Evolutionary conservation across 2,113 vertebrate species (phyloP).

Genomic region (Loxodonta africana): DNA sequence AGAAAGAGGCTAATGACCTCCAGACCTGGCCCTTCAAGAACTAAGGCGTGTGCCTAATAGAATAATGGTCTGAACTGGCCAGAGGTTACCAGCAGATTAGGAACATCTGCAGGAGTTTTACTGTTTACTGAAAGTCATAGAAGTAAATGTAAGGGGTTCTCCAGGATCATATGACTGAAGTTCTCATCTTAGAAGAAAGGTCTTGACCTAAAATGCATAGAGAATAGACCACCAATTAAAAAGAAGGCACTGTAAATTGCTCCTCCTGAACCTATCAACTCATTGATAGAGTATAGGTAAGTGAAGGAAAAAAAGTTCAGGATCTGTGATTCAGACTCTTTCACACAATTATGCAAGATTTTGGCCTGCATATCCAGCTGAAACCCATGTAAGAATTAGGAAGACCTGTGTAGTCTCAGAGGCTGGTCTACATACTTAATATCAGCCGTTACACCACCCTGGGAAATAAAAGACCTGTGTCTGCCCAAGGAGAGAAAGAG

Average conservation of each 20-base stretch:
- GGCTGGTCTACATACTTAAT: background rate
- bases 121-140: constrained; percentile 1
- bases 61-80: background rate
- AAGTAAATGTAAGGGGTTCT: background rate
- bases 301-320: background rate
- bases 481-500: background rate
- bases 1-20: background rate
- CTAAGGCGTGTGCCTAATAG: background rate
- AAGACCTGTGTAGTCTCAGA: background rate
- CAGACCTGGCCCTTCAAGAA: background rate
- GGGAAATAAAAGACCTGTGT: background rate
- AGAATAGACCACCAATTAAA: background rate
- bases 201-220: background rate
- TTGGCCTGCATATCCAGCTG: background rate
- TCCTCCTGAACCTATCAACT: background rate
- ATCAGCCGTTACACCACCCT: background rate
- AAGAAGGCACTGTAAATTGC: background rate
- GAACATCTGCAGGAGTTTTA: background rate
- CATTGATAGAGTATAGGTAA: background rate
- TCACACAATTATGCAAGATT: background rate
- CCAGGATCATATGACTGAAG: background rate
- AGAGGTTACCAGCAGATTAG: background rate
- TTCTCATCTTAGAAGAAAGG: background rate
- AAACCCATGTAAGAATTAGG: background rate
- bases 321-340: background rate